phyloP scores from a whole-genome alignment of 2,113 vertebrate genomes.

The Calypte anna region DNA sequence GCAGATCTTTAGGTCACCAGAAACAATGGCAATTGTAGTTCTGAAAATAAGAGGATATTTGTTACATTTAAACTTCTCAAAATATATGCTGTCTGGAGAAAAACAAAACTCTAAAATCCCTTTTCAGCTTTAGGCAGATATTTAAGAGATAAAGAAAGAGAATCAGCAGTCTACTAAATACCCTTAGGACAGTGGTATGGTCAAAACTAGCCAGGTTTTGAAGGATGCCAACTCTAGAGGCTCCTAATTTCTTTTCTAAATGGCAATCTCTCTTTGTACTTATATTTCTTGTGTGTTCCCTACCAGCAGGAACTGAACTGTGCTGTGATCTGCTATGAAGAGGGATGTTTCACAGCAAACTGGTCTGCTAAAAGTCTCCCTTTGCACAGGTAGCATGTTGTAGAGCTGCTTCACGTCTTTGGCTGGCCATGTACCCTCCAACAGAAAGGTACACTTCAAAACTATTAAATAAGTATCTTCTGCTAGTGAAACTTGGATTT shows the following conservation, averaged over 20 bases:
- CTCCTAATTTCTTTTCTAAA: not conserved
- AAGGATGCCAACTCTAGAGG: not conserved
- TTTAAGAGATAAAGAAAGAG: not conserved
- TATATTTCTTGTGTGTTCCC: not conserved
- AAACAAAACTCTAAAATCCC: not conserved
- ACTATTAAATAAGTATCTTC: not conserved
- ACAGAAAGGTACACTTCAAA: not conserved
- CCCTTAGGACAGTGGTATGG: not conserved
- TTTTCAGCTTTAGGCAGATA: not conserved
- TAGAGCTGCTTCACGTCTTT: not conserved
- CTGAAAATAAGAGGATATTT: not conserved
- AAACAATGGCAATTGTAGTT: not conserved
- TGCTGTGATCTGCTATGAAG: not conserved
- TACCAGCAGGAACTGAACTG: not conserved
- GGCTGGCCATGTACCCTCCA: not conserved
- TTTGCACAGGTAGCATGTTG: not conserved
- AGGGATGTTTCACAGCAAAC: not conserved
- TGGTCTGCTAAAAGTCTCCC: not conserved
- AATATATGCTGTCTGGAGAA: not conserved
- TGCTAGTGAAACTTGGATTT: not conserved
- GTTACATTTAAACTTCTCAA: not conserved
- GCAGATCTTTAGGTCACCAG: not conserved
- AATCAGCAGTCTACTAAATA: not conserved
- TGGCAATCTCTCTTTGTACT: not conserved
- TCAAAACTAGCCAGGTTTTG: not conserved